Evolutionary conservation across 2,888 invertebrate genomes (phyloP).

Genomic region (Pemphredon lugubris): DNA sequence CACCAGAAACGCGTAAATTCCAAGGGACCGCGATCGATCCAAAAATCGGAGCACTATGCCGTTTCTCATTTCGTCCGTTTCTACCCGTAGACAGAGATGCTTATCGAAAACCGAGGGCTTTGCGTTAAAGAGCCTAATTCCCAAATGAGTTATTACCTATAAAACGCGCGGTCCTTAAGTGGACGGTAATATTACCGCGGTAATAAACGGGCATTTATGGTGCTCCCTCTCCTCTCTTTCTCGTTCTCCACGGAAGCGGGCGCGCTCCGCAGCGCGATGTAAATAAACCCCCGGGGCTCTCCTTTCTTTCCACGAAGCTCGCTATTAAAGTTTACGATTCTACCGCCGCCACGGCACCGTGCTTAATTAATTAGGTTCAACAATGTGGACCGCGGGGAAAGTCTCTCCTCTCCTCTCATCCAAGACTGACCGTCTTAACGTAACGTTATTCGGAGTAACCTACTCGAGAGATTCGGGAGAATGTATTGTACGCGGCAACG

Average conservation of each 20-base stretch:
- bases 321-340: constrained; percentile 67
- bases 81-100: constrained; percentile 55
- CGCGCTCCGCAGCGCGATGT: constrained; percentile 50
- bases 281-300: constrained; percentile 57
- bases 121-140: constrained; percentile 77
- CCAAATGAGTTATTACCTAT: constrained; percentile 77
- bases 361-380: constrained; percentile 69
- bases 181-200: constrained; percentile 76
- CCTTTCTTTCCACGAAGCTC: constrained; percentile 65
- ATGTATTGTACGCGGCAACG: too few species aligned
- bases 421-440: background rate
- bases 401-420: constrained; percentile 28
- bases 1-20: too few species aligned
- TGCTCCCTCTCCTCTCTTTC: constrained; percentile 33
- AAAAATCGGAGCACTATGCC: too few species aligned
- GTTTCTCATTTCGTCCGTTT: constrained; percentile 41
- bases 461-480: background rate
- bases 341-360: constrained; percentile 54
- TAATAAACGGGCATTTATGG: constrained; percentile 77
- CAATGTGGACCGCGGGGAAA: constrained; percentile 48
- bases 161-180: constrained; percentile 72
- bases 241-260: constrained; percentile 62
- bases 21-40: too few species aligned
- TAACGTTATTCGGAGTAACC: background rate
- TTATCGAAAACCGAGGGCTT: constrained; percentile 71